A percentile compares a stretch with the other conserved stretches of the same genome.
Conservation (phyloP, 2,797 vertebrate genomes). For the Phyllotis vaccarum region DNA sequence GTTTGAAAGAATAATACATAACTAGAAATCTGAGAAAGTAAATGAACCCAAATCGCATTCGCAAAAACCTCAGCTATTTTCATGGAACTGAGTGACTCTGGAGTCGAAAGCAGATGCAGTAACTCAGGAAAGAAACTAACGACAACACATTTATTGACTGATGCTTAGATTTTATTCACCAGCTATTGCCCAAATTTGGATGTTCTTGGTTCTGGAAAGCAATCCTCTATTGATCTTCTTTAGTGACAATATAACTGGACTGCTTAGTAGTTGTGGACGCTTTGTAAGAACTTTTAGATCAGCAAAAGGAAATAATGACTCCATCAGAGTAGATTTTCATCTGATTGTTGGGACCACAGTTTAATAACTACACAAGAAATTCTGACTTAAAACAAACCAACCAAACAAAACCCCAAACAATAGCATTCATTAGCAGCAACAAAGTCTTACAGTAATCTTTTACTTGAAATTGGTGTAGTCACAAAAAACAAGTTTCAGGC, state of each 20-base stretch:
- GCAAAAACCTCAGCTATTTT: slow-evolving; percentile 45
- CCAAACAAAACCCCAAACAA: neutral
- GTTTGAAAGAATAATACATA: slow-evolving; percentile 45
- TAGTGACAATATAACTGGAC: neutral
- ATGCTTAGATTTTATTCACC: neutral
- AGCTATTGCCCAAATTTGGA: neutral
- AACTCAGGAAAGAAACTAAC: neutral
- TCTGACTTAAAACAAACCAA: neutral
- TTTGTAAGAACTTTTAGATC: slow-evolving; percentile 41
- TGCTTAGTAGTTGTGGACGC: neutral
- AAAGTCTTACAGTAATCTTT: neutral
- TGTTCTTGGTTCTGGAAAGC: slow-evolving; percentile 14
- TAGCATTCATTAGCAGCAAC: neutral
- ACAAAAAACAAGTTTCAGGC: slow-evolving; percentile 18
- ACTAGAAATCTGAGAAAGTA: neutral
- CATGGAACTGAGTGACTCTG: slow-evolving; percentile 24
- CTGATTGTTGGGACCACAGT: neutral
- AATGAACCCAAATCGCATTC: neutral
- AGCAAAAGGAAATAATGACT: slow-evolving; percentile 33
- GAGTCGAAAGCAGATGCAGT: slow-evolving; percentile 25
- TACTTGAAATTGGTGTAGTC: slow-evolving; percentile 28
- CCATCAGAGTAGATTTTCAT: slow-evolving; percentile 31
- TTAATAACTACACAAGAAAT: slow-evolving; percentile 32
- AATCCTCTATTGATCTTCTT: slow-evolving; percentile 23
- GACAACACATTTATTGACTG: neutral